Evolutionary conservation across 2,888 invertebrate species (phyloP).

Genomic region (Diadromus collaris): DNA sequence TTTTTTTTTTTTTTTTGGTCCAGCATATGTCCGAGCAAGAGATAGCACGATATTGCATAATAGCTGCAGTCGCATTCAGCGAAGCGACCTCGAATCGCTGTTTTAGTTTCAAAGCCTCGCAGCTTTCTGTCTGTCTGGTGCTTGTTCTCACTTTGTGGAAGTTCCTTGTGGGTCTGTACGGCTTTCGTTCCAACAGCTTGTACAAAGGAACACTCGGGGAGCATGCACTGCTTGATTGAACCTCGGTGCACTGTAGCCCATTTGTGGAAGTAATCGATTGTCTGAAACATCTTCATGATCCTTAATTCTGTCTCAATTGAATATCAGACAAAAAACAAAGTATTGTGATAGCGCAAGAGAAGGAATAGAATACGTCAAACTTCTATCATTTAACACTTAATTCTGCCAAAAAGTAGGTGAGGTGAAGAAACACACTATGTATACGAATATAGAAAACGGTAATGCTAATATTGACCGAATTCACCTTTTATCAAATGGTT

Average conservation of each 20-base stretch:
- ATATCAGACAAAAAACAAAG: neutral
- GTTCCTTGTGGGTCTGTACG: neutral
- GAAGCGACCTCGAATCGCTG: constrained; percentile 15
- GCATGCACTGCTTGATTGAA: constrained; percentile 1
- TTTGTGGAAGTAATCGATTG: constrained; percentile 4
- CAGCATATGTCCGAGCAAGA: constrained; percentile 1
- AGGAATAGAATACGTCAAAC: neutral
- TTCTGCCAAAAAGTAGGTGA: neutral
- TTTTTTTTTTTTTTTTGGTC: neutral
- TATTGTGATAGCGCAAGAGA: neutral
- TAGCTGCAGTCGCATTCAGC: constrained; percentile 35
- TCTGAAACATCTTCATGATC: neutral
- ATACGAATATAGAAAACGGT: no score
- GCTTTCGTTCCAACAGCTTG: neutral
- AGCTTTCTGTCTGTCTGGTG: constrained; percentile 4
- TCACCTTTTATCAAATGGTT: no score
- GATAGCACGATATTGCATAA: constrained; percentile 49
- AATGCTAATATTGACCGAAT: no score
- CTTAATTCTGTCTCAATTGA: neutral
- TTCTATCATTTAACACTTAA: neutral
- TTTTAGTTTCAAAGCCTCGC: neutral
- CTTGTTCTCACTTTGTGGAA: constrained; percentile 9
- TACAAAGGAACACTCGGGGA: neutral
- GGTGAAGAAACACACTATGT: neutral
- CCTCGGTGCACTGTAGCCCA: neutral